Conservation (phyloP, 2,888 invertebrate species). For the Perdita meconis region DNA sequence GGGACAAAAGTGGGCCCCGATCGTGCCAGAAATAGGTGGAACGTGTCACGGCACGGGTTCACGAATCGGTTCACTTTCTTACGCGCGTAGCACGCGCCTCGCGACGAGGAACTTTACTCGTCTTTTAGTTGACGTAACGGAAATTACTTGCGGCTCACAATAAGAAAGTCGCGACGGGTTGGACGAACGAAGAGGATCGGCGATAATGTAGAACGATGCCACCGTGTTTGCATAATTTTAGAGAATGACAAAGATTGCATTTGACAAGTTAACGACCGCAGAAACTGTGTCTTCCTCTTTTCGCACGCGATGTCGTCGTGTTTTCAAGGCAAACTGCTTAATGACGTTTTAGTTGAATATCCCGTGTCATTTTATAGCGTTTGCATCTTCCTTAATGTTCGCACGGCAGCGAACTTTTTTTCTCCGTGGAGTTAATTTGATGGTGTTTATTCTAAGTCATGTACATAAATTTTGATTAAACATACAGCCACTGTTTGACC, state of each 20-base stretch:
- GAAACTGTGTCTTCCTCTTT: conserved; percentile 1
- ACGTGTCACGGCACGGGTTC: conserved; percentile 40
- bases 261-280: not conserved
- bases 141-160: conserved; percentile 27
- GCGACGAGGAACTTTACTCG: conserved; percentile 12
- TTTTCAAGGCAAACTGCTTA: not conserved
- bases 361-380: too few relatives aligned
- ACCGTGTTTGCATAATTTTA: not conserved
- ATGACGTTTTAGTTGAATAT: not conserved
- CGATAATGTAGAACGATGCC: not conserved
- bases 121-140: conserved; percentile 60
- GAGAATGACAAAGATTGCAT: not conserved
- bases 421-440: not conserved
- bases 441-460: too few relatives aligned
- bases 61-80: conserved; percentile 78
- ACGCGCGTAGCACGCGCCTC: conserved; percentile 41
- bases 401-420: not conserved
- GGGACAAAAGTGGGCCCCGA: conserved; percentile 44
- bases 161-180: not conserved
- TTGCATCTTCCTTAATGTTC: not conserved
- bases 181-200: not conserved
- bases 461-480: not conserved
- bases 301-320: not conserved
- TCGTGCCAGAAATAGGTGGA: conserved; percentile 58
- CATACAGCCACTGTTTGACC: not conserved